Evolutionary conservation across 1,140 invertebrate species (phyloP).

Genomic region (Lucilia cuprina): DNA sequence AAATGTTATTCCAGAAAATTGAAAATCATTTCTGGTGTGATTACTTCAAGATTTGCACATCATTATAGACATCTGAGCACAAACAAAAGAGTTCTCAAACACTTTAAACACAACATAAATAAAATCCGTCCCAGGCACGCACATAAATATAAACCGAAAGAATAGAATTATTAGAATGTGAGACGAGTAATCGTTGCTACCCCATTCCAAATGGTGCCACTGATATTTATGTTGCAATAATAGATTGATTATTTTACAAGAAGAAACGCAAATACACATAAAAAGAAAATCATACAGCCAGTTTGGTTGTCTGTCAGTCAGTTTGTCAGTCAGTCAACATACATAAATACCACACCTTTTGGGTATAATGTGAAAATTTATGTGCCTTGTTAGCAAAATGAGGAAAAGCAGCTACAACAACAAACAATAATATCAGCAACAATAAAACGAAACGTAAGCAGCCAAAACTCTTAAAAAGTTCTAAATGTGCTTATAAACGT

Average conservation of each 20-base stretch:
- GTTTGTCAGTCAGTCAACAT: background rate
- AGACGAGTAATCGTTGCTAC: background rate
- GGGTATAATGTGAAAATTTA: background rate
- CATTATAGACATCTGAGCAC: background rate
- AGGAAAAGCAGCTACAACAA: background rate
- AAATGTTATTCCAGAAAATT: background rate
- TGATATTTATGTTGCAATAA: conserved; percentile 2
- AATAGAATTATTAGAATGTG: background rate
- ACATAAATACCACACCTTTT: background rate
- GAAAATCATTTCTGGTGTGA: background rate
- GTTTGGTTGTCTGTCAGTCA: background rate
- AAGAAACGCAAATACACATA: background rate
- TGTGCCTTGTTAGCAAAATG: background rate
- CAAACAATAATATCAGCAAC: background rate
- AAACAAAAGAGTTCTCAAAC: conserved; percentile 6
- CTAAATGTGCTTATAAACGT: background rate
- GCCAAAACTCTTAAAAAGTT: background rate
- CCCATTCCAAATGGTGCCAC: background rate
- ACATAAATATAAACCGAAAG: background rate
- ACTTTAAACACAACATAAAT: background rate
- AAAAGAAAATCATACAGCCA: background rate
- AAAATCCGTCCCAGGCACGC: background rate
- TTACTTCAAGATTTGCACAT: conserved; percentile 11
- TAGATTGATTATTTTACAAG: background rate
- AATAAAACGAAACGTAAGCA: background rate